Base-by-base conservation (phyloP, 2,797 vertebrate genomes). In the Odontamblyopus rebecca region DNA sequence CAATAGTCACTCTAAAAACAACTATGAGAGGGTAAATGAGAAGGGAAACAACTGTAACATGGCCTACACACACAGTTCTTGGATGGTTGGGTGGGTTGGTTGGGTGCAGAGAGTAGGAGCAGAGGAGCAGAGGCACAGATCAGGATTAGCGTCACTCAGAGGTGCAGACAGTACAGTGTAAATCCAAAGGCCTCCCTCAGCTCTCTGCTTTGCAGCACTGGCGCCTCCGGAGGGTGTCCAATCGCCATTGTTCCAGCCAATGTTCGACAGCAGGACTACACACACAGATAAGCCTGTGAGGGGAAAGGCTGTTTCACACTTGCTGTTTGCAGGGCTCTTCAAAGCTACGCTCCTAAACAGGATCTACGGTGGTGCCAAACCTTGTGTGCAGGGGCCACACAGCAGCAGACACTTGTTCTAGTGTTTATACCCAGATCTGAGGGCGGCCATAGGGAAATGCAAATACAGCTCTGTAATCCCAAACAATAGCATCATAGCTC, bases 221-320 rank as follows among this genome's bases (percentile, higher is more conserved):
- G 15, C 1, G 5, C 57, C 26, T 30, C 27, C 15, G 15, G 29
- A 81, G 72, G 81, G 80, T 87, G 84, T 86, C 82, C 74, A 86
- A 85, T 83, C 86, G 80, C 81, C 80, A 80, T 88, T 87, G 86
- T 86, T 72, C 74, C 80, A 81, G 61, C 75, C 71, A 2, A 79
- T 88, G 83, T 88, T 86, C 83, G 85, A 85, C 83, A 82, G 79
- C 83, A 68, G 75, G 74, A 85, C 78, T 73, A 85, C 44, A 69
- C 70, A 74, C 68, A 76, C 76, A 80, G 82, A 81, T 69, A 77
- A 4, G 72, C 83, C 67, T 77, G 68, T 69, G 79, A 83, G 76
- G 77, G 79, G 78, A 81, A 82, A 84, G 74, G 63, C 77, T 73
- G 84, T 81, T 88, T 86, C 85, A 88, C 82, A 74, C 82, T 65